Conservation (phyloP, 2,113 vertebrate species). For the Psammodynastes pulverulentus region DNA sequence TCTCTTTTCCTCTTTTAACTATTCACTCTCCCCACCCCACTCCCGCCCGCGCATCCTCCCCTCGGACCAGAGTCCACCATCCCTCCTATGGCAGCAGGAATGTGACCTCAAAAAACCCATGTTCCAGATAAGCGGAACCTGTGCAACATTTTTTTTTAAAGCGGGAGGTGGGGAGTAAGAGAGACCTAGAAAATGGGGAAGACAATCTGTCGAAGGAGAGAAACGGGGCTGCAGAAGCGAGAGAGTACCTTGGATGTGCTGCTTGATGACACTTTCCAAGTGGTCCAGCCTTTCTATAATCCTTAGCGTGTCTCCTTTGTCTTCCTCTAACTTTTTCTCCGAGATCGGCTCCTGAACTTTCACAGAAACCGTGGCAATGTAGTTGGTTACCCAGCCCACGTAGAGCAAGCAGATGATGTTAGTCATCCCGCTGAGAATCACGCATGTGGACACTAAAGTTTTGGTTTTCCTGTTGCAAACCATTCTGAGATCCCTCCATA, state of each 20-base stretch:
- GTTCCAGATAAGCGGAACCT: not conserved
- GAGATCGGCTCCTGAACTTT: slow-evolving; percentile 89
- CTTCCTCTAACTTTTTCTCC: slow-evolving; percentile 88
- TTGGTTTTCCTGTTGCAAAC: slow-evolving; percentile 98
- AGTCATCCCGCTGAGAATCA: slow-evolving; percentile 98
- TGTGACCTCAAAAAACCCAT: not conserved
- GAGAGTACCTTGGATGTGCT: slow-evolving; percentile 92
- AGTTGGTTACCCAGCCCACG: slow-evolving; percentile 98
- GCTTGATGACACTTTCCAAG: slow-evolving; percentile 95
- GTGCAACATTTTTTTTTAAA: not conserved
- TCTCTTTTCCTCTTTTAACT: not conserved
- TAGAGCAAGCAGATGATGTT: slow-evolving; percentile 97
- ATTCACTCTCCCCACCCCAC: not conserved
- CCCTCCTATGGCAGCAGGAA: not conserved
- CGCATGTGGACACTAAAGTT: slow-evolving; percentile 99
- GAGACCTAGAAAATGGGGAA: not conserved
- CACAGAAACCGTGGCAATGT: slow-evolving; percentile 93
- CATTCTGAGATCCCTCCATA: slow-evolving; percentile 95
- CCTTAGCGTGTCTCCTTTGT: slow-evolving; percentile 90
- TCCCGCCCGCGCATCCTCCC: not conserved
- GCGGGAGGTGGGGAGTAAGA: not conserved
- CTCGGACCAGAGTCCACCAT: not conserved
- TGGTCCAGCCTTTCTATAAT: slow-evolving; percentile 95
- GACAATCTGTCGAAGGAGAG: not conserved
- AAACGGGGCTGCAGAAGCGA: not conserved